Evolutionary conservation across 2,113 vertebrate genomes (phyloP).

Genomic region (Phainopepla nitens): DNA sequence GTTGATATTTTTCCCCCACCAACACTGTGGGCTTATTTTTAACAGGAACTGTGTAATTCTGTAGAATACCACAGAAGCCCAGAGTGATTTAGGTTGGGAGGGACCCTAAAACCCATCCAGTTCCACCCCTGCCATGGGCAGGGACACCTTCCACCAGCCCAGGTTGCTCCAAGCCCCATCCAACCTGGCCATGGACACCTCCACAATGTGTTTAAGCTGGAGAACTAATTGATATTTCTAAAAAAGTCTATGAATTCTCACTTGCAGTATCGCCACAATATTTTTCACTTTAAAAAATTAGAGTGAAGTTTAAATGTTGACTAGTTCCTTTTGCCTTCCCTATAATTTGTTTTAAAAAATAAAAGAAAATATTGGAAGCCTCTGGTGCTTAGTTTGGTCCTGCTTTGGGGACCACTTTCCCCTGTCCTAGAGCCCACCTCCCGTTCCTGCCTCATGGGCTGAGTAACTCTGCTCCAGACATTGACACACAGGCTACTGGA

Average conservation of each 20-base stretch:
- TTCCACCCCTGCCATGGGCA: background rate
- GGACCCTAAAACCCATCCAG: background rate
- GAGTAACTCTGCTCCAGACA: slow-evolving; percentile 32
- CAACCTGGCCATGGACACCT: background rate
- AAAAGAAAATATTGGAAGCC: background rate
- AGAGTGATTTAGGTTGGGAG: background rate
- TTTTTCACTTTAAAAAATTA: background rate
- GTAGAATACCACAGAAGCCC: background rate
- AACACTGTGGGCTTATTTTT: background rate
- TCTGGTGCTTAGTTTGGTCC: background rate
- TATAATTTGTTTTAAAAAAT: background rate
- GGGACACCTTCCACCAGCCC: background rate
- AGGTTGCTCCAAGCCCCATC: background rate
- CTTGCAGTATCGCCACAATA: background rate
- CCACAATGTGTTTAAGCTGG: background rate
- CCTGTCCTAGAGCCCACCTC: background rate
- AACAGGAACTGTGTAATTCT: background rate
- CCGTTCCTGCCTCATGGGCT: background rate
- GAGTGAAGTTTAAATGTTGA: background rate
- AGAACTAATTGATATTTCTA: background rate
- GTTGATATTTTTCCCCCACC: too few species aligned
- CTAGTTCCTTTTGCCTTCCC: background rate
- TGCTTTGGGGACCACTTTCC: background rate
- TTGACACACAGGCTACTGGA: slow-evolving; percentile 29
- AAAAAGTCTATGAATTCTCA: background rate